phyloP scores from a whole-genome alignment of 2,113 vertebrate genomes.

The Numenius arquata region DNA sequence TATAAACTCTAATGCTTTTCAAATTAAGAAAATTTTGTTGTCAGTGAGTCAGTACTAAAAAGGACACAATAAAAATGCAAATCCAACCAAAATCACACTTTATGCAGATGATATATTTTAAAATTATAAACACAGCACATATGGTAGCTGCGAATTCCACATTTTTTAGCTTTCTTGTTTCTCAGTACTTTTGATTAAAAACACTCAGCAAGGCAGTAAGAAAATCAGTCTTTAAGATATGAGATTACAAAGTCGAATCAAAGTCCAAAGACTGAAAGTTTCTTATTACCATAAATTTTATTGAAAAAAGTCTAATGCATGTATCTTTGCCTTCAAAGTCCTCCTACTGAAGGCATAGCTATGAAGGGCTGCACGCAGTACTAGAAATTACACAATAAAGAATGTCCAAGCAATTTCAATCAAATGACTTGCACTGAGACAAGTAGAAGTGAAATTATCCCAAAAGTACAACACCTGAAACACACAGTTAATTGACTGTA shows the following conservation, averaged over 20 bases:
- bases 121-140: slow-evolving; percentile 18
- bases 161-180: slow-evolving; percentile 1
- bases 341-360: neutral
- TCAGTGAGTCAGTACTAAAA: neutral
- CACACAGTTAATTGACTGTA: neutral
- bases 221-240: neutral
- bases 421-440: neutral
- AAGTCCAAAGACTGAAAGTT: neutral
- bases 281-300: neutral
- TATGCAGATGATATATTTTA: neutral
- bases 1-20: neutral
- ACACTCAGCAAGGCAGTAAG: neutral
- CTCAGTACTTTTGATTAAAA: slow-evolving; percentile 25
- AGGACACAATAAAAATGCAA: slow-evolving; percentile 17
- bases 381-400: accelerated
- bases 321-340: neutral
- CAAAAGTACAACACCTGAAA: neutral
- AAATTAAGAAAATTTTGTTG: neutral
- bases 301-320: neutral
- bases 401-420: neutral
- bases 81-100: slow-evolving; percentile 30
- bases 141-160: slow-evolving; percentile 4
- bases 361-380: neutral
- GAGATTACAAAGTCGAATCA: neutral
- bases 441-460: neutral